Evolutionary conservation across 2,888 invertebrate species (phyloP).

Genomic region (Lepas anatifera): DNA sequence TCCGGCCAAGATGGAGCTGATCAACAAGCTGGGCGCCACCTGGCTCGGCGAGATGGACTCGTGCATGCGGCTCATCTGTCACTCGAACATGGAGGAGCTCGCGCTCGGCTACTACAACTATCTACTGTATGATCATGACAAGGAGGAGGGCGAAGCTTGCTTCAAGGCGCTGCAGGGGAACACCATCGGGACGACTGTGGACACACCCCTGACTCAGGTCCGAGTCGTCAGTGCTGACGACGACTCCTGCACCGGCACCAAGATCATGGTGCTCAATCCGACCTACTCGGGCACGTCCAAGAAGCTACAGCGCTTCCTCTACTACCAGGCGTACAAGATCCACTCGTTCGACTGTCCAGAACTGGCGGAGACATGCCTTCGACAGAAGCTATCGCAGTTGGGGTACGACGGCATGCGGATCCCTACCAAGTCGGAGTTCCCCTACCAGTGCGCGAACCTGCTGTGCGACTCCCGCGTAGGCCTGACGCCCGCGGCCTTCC

Average conservation of each 20-base stretch:
- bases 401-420: neutral
- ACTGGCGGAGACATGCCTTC: conserved; percentile 4
- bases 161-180: conserved; percentile 10
- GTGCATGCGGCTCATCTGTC: conserved; percentile 1
- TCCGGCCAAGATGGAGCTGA: conserved; percentile 10
- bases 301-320: conserved; percentile 11
- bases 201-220: conserved; percentile 9
- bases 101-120: conserved; percentile 13
- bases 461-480: conserved; percentile 6
- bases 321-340: conserved; percentile 13
- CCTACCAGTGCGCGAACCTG: conserved; percentile 11
- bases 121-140: neutral
- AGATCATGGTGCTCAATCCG: conserved; percentile 14
- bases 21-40: conserved; percentile 3
- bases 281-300: neutral
- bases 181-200: neutral
- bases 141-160: conserved; percentile 5
- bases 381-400: conserved; percentile 1
- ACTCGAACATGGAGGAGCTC: neutral
- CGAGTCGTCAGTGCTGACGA: conserved; percentile 3
- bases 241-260: conserved; percentile 9
- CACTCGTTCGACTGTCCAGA: conserved; percentile 12
- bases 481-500: neutral
- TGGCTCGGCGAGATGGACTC: conserved; percentile 8
- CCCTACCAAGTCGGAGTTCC: neutral